phyloP scores from a whole-genome alignment of 2,888 invertebrate genomes.

The Apodemia mormo region DNA sequence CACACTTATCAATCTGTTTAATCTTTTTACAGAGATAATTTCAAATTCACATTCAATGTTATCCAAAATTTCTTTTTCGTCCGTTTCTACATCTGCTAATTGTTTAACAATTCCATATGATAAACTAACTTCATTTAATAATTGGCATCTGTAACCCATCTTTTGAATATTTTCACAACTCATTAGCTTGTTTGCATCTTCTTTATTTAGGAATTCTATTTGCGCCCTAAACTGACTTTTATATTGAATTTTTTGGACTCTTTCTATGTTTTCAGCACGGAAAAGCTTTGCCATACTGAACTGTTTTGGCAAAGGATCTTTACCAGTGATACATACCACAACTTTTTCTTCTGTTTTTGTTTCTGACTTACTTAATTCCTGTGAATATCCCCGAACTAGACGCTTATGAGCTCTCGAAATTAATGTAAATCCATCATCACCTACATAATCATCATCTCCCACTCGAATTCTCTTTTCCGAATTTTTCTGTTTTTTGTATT shows the following conservation, averaged over 20 bases:
- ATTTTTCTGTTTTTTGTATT: neutral
- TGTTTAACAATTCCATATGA: neutral
- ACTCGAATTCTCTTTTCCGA: slow-evolving; percentile 1
- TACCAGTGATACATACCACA: no score
- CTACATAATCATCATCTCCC: neutral
- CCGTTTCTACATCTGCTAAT: neutral
- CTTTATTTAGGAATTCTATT: slow-evolving; percentile 25
- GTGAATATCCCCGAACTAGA: neutral
- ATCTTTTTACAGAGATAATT: neutral
- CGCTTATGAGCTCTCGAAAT: neutral
- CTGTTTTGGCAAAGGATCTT: slow-evolving; percentile 32
- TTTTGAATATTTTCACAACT: neutral
- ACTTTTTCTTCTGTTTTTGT: no score
- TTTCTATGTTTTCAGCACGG: slow-evolving; percentile 30
- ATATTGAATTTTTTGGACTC: slow-evolving; percentile 33
- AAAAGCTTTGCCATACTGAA: slow-evolving; percentile 37
- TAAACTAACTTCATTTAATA: neutral
- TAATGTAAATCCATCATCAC: neutral
- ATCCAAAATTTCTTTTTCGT: neutral
- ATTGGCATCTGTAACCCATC: neutral
- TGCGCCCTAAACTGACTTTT: slow-evolving; percentile 32
- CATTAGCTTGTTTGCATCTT: neutral
- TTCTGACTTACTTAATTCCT: neutral
- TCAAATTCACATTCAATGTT: neutral
- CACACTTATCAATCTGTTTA: neutral